These are phyloP conservation scores for Oscheius sp. DNA, from an alignment of 2,888 invertebrate genomes.

Conservation along the genomic window DNA sequence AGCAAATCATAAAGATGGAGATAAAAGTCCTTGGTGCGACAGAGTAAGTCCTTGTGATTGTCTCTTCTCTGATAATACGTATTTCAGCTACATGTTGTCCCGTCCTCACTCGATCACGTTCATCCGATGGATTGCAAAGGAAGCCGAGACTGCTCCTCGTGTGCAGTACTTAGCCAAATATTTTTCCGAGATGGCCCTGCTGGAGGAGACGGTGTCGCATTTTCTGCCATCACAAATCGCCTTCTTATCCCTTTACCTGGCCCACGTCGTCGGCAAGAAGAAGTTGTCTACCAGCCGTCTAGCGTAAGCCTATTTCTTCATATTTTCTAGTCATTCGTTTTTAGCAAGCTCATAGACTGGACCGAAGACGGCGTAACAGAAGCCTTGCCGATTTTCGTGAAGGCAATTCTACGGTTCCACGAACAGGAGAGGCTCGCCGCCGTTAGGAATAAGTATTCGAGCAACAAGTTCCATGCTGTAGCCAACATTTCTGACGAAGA, in stretches of 20 bases:
- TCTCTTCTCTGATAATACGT: not conserved
- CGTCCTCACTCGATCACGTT: conserved; percentile 90
- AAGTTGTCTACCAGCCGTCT: not conserved
- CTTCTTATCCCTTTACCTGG: conserved; percentile 84
- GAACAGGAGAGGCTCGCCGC: conserved; percentile 19
- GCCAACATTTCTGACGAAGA: conserved; percentile 10
- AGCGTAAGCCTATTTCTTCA: conserved; percentile 10
- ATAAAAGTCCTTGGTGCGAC: conserved; percentile 44
- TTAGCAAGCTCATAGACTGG: conserved; percentile 16
- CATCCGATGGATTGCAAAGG: conserved; percentile 81
- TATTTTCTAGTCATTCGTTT: not conserved
- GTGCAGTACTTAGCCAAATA: conserved; percentile 89
- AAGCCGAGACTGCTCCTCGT: conserved; percentile 75
- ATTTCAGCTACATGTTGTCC: conserved; percentile 83
- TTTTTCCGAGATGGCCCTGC: conserved; percentile 82
- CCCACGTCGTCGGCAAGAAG: conserved; percentile 72
- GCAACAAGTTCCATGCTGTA: conserved; percentile 4
- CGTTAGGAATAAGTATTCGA: conserved; percentile 12
- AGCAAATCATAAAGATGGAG: conserved; percentile 64
- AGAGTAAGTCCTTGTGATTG: conserved; percentile 21
- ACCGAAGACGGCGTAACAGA: not conserved
- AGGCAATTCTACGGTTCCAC: conserved; percentile 8
- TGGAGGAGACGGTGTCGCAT: conserved; percentile 84
- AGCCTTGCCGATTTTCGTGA: not conserved
- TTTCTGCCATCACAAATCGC: conserved; percentile 87